These are phyloP conservation scores for Oophaga sylvatica DNA, from an alignment of 2,797 vertebrate genomes.

Conservation along the genomic window DNA sequence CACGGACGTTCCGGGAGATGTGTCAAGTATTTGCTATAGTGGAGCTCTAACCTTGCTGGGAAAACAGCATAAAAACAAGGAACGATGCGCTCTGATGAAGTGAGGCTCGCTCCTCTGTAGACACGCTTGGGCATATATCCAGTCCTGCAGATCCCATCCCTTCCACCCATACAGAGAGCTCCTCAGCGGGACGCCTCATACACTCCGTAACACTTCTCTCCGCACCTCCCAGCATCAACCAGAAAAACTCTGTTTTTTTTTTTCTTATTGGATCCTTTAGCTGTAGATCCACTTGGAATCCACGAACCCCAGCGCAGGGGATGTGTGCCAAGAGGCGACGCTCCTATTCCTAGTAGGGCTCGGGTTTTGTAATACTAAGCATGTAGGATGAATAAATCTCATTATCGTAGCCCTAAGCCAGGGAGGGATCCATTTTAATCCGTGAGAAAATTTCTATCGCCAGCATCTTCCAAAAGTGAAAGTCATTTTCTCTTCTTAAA, in stretches of 20 bases:
- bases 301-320: background rate
- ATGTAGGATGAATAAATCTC: conserved; percentile 30
- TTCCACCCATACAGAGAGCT: background rate
- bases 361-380: conserved; percentile 35
- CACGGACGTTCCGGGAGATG: too few species aligned
- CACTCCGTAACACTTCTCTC: background rate
- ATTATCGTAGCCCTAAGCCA: conserved; percentile 37
- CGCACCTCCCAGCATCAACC: background rate
- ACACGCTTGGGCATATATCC: background rate
- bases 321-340: background rate
- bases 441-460: conserved; percentile 25
- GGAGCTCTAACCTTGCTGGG: background rate
- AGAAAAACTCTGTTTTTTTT: background rate
- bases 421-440: conserved; percentile 21
- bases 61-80: background rate
- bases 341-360: background rate
- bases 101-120: background rate
- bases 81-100: background rate
- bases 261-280: background rate
- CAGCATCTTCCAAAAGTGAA: background rate
- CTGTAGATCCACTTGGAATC: background rate
- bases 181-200: background rate
- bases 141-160: conserved; percentile 2
- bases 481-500: background rate
- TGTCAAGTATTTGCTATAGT: background rate